Evolutionary conservation across 2,888 invertebrate species (phyloP).

Genomic region (Idaea straminata): DNA sequence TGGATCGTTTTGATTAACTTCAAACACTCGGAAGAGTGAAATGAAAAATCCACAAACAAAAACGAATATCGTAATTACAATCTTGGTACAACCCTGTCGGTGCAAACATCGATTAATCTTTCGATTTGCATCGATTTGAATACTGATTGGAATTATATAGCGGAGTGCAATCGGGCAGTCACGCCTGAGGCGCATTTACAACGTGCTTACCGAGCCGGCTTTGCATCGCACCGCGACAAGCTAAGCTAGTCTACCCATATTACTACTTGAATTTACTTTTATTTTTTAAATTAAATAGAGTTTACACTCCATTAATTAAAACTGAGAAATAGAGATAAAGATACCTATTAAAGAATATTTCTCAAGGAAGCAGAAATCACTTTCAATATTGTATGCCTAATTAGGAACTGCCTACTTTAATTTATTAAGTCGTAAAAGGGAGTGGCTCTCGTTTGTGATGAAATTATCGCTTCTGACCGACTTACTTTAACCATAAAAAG

Average conservation of each 20-base stretch:
- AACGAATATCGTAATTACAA: constrained; percentile 47
- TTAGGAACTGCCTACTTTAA: background rate
- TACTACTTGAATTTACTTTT: background rate
- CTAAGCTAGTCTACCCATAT: background rate
- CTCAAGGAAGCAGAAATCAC: background rate
- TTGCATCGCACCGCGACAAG: constrained; percentile 28
- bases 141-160: constrained; percentile 67
- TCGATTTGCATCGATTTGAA: constrained; percentile 73
- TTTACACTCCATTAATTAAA: background rate
- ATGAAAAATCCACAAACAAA: constrained; percentile 29
- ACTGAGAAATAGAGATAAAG: background rate
- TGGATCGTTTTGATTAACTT: constrained; percentile 11
- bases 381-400: background rate
- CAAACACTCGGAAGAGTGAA: constrained; percentile 8
- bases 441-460: constrained; percentile 3
- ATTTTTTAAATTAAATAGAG: background rate
- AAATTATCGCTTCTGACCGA: background rate
- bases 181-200: constrained; percentile 46
- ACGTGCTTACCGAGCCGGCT: constrained; percentile 27
- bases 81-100: constrained; percentile 43
- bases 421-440: constrained; percentile 1
- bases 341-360: background rate
- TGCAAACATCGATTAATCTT: constrained; percentile 67
- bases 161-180: constrained; percentile 49
- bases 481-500: background rate